A percentile compares a stretch with the other conserved stretches of the same genome.
Evolutionary conservation across 1,140 invertebrate species (phyloP).

Genomic region (Daktulosphaira vitifoliae): DNA sequence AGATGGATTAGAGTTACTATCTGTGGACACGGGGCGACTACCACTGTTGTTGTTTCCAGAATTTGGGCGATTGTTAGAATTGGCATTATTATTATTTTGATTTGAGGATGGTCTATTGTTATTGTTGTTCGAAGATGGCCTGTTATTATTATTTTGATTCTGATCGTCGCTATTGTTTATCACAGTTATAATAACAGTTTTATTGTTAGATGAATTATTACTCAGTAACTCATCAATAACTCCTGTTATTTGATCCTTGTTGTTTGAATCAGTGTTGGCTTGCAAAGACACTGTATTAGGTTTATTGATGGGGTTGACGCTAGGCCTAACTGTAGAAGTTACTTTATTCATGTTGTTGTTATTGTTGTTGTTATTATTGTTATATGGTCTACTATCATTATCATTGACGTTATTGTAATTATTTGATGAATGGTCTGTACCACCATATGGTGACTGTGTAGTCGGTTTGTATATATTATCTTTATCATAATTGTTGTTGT

Average conservation of each 20-base stretch:
- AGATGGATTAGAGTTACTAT: background rate
- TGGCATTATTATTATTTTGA: too few relatives aligned
- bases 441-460: background rate
- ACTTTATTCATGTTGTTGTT: background rate
- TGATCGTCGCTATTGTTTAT: background rate
- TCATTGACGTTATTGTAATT: background rate
- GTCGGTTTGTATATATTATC: background rate
- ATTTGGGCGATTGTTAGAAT: too few relatives aligned
- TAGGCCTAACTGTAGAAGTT: too few relatives aligned
- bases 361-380: background rate
- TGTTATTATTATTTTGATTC: background rate
- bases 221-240: background rate
- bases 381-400: background rate
- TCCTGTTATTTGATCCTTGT: background rate
- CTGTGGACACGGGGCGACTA: background rate
- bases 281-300: slow-evolving; percentile 12
- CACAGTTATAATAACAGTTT: slow-evolving; percentile 14
- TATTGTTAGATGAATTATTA: background rate
- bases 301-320: background rate
- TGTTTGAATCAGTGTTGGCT: background rate
- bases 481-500: background rate
- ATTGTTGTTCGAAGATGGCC: background rate
- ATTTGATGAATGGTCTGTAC: background rate
- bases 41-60: too few relatives aligned
- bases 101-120: background rate